A percentile compares a stretch with the other conserved stretches of the same genome.
Evolutionary conservation across 2,888 invertebrate species (phyloP).

Genomic region (Camptogramma bilineatum): DNA sequence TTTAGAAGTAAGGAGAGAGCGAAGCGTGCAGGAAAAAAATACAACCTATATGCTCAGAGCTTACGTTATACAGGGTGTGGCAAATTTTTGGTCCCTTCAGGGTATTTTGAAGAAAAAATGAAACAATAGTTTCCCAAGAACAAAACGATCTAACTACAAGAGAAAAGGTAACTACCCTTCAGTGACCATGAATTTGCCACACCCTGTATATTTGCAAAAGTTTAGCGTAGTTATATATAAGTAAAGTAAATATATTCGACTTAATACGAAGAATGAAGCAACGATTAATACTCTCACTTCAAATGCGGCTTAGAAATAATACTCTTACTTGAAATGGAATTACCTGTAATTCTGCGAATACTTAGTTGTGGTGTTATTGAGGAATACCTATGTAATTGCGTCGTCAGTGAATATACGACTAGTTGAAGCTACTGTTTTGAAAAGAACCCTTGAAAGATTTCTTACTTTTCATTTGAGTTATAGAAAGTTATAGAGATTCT

Average conservation of each 20-base stretch:
- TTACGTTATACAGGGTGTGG: no score
- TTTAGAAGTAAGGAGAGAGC: not conserved
- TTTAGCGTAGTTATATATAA: no score
- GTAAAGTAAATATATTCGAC: no score
- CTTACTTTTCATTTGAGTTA: not conserved
- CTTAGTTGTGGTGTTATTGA: conserved; percentile 40
- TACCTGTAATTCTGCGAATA: conserved; percentile 37
- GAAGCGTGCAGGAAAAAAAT: not conserved
- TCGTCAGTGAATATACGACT: conserved; percentile 22
- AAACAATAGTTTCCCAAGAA: no score
- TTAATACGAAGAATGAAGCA: conserved; percentile 28
- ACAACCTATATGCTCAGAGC: no score
- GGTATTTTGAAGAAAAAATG: no score
- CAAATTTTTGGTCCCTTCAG: no score
- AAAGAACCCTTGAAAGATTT: conserved; percentile 1
- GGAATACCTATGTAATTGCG: conserved; percentile 34
- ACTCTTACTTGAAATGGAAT: conserved; percentile 43
- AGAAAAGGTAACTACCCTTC: no score
- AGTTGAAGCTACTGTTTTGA: conserved; percentile 13
- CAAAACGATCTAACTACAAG: no score
- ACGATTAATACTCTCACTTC: conserved; percentile 40
- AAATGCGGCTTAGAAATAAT: conserved; percentile 39
- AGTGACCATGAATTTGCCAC: no score
- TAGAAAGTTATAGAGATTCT: no score
- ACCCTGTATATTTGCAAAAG: no score